Percentiles rank a stretch among this genome's conserved stretches.
phyloP scores from a whole-genome alignment of 1,140 invertebrate species.

The Bradynema listronoti region DNA sequence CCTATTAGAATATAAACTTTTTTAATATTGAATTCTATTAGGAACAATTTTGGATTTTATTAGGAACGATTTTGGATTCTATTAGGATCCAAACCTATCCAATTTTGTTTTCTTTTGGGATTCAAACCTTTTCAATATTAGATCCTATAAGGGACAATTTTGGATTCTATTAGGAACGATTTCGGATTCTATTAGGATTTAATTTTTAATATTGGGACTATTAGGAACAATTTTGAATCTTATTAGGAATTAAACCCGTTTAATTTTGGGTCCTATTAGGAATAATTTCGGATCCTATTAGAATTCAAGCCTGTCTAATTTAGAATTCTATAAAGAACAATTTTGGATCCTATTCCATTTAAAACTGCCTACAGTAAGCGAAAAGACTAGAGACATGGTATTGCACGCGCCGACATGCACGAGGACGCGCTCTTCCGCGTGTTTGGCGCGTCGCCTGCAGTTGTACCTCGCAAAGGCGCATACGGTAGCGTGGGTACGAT shows the following conservation, averaged over 20 bases:
- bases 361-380: no score
- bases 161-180: constrained; percentile 1
- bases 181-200: not conserved
- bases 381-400: constrained; percentile 25
- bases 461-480: constrained; percentile 41
- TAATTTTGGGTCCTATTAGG: not conserved
- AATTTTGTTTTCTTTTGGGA: no score
- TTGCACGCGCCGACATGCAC: constrained; percentile 38
- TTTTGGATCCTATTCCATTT: no score
- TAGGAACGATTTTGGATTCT: constrained; percentile 4
- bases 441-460: constrained; percentile 22
- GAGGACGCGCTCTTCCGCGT: constrained; percentile 30
- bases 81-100: not conserved
- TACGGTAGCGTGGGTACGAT: constrained; percentile 25
- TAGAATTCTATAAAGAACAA: no score
- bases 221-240: no score
- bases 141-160: no score
- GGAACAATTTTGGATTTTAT: no score
- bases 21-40: no score
- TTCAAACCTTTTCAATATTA: no score
- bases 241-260: constrained; percentile 7
- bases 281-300: not conserved
- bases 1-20: not conserved
- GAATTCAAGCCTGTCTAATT: no score
- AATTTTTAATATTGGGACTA: no score